phyloP scores from a whole-genome alignment of 92 coral and sea anemone genomes.

The Plumapathes pennacea region DNA sequence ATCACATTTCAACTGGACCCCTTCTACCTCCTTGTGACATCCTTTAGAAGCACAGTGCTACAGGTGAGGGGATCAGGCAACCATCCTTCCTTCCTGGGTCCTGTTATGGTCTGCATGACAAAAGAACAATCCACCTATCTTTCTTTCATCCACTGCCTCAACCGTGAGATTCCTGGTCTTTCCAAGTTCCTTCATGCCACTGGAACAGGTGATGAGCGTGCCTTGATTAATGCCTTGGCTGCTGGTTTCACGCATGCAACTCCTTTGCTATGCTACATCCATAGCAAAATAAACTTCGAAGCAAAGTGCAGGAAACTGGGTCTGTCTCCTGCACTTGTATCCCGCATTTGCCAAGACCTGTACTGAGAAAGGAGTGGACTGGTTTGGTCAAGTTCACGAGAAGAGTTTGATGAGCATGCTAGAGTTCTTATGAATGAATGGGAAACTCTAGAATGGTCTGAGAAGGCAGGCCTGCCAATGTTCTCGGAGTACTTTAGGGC shows the following conservation, averaged over 20 bases:
- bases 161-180: conserved; percentile 58
- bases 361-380: conserved; percentile 27
- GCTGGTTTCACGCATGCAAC: conserved; percentile 43
- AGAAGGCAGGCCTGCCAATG: conserved; percentile 26
- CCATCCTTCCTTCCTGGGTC: conserved; percentile 50
- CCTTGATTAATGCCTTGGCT: conserved; percentile 42
- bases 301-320: conserved; percentile 37
- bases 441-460: conserved; percentile 34
- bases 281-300: conserved; percentile 46
- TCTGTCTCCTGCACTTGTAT: conserved; percentile 19
- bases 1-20: conserved; percentile 72
- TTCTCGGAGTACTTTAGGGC: conserved; percentile 25
- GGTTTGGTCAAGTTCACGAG: conserved; percentile 28
- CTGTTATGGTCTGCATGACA: conserved; percentile 52
- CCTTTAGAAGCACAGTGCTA: conserved; percentile 46
- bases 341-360: conserved; percentile 16
- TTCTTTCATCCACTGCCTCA: conserved; percentile 54
- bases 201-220: conserved; percentile 57
- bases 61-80: conserved; percentile 11
- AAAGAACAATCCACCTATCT: conserved; percentile 60
- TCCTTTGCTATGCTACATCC: conserved; percentile 54
- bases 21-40: conserved; percentile 68
- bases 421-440: conserved; percentile 29
- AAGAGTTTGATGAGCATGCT: conserved; percentile 23
- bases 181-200: conserved; percentile 36